These are phyloP conservation scores for Leptothorax acervorum DNA, from an alignment of 2,888 invertebrate species.

Conservation along the genomic window DNA sequence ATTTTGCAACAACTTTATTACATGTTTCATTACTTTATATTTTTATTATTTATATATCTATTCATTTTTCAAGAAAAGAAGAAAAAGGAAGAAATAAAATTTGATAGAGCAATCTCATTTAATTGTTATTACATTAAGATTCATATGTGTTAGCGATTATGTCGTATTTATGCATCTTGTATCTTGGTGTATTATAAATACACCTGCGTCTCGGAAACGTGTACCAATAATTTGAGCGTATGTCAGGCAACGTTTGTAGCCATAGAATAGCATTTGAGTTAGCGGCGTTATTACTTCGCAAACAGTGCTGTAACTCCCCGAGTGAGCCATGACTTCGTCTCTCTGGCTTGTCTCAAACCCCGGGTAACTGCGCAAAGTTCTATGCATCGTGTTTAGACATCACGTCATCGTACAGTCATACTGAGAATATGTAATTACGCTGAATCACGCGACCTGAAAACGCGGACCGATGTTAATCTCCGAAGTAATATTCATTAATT, in stretches of 20 bases:
- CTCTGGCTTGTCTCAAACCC: constrained; percentile 37
- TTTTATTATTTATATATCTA: neutral
- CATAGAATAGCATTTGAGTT: constrained; percentile 49
- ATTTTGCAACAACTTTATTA: neutral
- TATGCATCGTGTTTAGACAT: constrained; percentile 47
- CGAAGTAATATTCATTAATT: constrained; percentile 30
- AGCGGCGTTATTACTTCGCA: constrained; percentile 67
- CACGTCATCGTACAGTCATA: constrained; percentile 50
- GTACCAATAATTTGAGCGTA: constrained; percentile 37
- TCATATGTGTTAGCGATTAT: neutral
- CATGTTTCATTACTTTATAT: neutral
- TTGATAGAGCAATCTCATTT: neutral
- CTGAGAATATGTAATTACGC: constrained; percentile 48
- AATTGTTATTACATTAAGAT: neutral
- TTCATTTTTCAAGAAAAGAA: neutral
- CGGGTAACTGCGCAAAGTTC: constrained; percentile 49
- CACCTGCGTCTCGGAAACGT: neutral
- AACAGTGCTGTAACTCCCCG: constrained; percentile 47
- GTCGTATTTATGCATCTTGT: neutral
- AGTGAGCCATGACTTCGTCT: constrained; percentile 33
- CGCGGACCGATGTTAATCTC: constrained; percentile 29
- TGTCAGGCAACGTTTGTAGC: constrained; percentile 27
- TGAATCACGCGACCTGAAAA: constrained; percentile 46
- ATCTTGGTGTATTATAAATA: constrained; percentile 15
- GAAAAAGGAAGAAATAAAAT: neutral